A percentile compares a stretch with the other conserved stretches of the same genome.
phyloP scores from a whole-genome alignment of 2,888 invertebrate species.

The Amphiduros pacificus region DNA sequence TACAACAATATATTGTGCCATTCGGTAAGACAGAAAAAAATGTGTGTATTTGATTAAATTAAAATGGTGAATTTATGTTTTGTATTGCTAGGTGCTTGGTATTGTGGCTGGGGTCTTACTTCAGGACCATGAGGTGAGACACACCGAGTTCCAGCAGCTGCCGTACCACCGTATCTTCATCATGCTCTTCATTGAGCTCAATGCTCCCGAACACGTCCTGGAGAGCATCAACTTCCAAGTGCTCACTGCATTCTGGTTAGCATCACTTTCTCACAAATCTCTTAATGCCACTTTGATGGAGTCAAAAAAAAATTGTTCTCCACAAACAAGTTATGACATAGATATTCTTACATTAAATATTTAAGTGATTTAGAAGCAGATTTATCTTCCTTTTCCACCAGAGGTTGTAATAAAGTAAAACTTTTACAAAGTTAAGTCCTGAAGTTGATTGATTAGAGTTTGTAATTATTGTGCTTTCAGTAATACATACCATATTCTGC shows the following conservation, averaged over 20 bases:
- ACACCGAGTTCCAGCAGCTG: conserved; percentile 90
- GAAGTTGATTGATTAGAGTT: not conserved
- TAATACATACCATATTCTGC: conserved; percentile 88
- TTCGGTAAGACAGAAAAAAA: too few species aligned
- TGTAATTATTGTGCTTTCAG: conserved; percentile 37
- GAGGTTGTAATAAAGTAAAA: not conserved
- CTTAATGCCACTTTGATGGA: too few species aligned
- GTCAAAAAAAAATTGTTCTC: too few species aligned
- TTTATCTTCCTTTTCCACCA: too few species aligned
- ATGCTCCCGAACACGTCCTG: conserved; percentile 79
- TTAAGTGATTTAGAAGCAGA: too few species aligned
- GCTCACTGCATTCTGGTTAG: conserved; percentile 85
- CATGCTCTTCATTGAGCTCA: conserved; percentile 94
- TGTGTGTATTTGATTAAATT: too few species aligned
- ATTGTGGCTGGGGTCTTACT: conserved; percentile 93
- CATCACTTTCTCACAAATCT: conserved; percentile 7
- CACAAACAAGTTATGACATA: too few species aligned
- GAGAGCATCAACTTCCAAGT: conserved; percentile 90
- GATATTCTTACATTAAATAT: too few species aligned
- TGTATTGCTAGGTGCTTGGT: conserved; percentile 68
- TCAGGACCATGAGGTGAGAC: conserved; percentile 92
- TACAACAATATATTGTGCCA: too few species aligned
- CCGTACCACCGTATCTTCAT: conserved; percentile 97
- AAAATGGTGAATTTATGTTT: too few species aligned
- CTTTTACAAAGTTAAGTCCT: not conserved